A percentile compares a stretch with the other conserved stretches of the same genome.
Evolutionary conservation across 2,797 vertebrate genomes (phyloP).

Genomic region (Sarcophilus harrisii): DNA sequence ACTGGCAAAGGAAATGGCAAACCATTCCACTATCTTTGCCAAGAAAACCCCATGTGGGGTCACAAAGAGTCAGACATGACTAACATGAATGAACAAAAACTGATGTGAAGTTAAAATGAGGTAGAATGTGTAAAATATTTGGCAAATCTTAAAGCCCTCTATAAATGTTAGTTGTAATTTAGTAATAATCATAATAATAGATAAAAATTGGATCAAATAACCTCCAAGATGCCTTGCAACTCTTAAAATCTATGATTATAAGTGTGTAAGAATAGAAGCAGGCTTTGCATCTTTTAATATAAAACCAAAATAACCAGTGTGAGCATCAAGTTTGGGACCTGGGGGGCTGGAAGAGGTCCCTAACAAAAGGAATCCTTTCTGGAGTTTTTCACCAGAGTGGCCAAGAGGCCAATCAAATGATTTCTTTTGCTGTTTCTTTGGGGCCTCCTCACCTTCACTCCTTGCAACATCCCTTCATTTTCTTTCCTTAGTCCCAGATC

Average conservation of each 20-base stretch:
- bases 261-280: background rate
- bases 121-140: background rate
- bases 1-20: background rate
- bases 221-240: background rate
- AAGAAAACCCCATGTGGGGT: background rate
- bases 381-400: background rate
- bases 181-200: background rate
- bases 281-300: background rate
- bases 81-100: background rate
- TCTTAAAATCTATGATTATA: background rate
- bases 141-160: background rate
- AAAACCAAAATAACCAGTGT: background rate
- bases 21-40: background rate
- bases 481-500: background rate
- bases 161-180: background rate
- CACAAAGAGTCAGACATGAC: background rate
- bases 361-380: background rate
- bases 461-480: background rate
- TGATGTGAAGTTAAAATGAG: background rate
- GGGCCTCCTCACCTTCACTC: accelerated
- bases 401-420: background rate
- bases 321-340: background rate
- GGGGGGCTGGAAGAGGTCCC: background rate
- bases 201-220: background rate
- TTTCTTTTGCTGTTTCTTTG: background rate